Conservation (phyloP, 2,797 vertebrate genomes). For the Poecilia picta region DNA sequence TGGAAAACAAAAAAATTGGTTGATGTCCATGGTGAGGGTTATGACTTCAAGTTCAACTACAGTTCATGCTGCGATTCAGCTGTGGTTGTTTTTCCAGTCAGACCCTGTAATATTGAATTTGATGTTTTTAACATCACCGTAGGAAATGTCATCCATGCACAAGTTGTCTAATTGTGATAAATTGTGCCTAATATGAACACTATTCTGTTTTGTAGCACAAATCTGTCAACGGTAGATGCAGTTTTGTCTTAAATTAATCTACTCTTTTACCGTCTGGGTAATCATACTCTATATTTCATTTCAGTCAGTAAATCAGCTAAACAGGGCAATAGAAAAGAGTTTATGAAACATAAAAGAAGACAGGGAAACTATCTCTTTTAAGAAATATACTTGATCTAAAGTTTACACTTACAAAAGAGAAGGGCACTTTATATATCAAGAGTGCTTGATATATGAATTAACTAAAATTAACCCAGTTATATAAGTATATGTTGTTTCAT, state of each 20-base stretch:
- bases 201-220: background rate
- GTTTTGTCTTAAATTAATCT: too few species aligned
- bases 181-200: background rate
- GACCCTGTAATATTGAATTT: background rate
- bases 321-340: background rate
- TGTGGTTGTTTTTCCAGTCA: background rate
- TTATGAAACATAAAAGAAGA: background rate
- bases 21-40: background rate
- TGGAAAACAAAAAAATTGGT: background rate
- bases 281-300: background rate
- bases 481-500: too few species aligned
- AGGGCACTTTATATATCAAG: too few species aligned
- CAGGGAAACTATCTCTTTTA: too few species aligned
- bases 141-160: background rate
- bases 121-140: background rate
- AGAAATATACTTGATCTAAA: too few species aligned
- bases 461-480: too few species aligned
- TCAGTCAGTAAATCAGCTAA: background rate
- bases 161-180: background rate
- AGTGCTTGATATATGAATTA: too few species aligned
- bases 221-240: too few species aligned
- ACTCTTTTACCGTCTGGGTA: background rate
- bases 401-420: too few species aligned
- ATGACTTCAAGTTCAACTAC: background rate
- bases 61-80: background rate